Evolutionary conservation across 2,797 vertebrate species (phyloP).

Genomic region (Babyrousa celebensis): DNA sequence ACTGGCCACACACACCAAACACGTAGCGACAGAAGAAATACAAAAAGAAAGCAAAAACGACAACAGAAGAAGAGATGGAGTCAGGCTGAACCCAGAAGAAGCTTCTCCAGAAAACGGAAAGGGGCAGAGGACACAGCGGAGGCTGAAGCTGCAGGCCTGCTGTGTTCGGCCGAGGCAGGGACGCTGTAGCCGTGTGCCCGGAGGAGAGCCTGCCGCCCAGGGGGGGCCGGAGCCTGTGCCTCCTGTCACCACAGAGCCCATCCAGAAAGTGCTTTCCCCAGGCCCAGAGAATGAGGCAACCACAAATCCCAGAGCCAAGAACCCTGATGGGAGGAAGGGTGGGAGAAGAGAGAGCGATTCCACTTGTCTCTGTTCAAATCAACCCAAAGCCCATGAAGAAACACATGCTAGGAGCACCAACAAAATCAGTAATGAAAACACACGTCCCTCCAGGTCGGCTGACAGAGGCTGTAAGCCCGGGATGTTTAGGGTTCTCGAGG

Average conservation of each 20-base stretch:
- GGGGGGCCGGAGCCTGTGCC: not conserved
- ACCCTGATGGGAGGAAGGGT: too few relatives aligned
- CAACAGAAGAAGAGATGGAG: not conserved
- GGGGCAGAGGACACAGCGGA: not conserved
- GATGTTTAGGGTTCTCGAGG: too few relatives aligned
- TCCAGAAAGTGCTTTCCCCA: too few relatives aligned
- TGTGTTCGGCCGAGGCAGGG: too few relatives aligned
- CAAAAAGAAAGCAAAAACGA: not conserved
- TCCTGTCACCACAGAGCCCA: not conserved
- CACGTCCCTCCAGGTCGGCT: not conserved
- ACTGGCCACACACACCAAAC: not conserved
- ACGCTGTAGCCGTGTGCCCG: too few relatives aligned
- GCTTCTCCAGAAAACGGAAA: not conserved
- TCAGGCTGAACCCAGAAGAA: not conserved
- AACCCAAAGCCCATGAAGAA: fast-evolving
- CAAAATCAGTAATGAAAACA: fast-evolving
- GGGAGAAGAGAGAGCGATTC: not conserved
- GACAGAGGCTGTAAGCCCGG: not conserved
- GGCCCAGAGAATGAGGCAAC: not conserved
- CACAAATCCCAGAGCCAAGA: not conserved
- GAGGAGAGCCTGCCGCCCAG: too few relatives aligned
- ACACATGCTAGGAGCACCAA: fast-evolving
- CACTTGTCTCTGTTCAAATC: not conserved
- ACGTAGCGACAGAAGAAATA: not conserved
- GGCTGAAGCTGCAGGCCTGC: too few relatives aligned